phyloP scores from a whole-genome alignment of 2,888 invertebrate genomes.

The Caenorhabditis zanzibari region DNA sequence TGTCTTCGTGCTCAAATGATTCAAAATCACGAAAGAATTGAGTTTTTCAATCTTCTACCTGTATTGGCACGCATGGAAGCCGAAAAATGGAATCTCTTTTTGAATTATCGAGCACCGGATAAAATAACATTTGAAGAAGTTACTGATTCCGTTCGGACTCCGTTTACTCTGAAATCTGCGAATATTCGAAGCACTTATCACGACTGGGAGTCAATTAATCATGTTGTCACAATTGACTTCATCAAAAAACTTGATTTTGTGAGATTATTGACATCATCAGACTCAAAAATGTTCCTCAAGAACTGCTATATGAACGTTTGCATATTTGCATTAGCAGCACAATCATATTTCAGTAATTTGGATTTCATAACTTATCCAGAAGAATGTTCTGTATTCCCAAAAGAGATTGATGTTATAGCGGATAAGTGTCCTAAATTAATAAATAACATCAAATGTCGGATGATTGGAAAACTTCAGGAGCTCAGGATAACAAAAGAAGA shows the following conservation, averaged over 20 bases:
- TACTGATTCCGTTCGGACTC: neutral
- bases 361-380: neutral
- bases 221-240: neutral
- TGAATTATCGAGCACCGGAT: neutral
- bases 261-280: slow-evolving; percentile 5
- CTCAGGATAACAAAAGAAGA: slow-evolving; percentile 4
- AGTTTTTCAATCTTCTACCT: neutral
- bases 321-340: neutral
- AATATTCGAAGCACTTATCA: neutral
- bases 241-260: neutral
- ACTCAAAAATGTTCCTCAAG: slow-evolving; percentile 2
- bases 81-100: neutral
- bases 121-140: neutral
- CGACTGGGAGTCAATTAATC: neutral
- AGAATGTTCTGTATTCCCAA: neutral
- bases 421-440: neutral
- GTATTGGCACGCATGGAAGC: neutral
- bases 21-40: neutral
- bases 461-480: slow-evolving; percentile 1
- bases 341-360: neutral
- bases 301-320: neutral
- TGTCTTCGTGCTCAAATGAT: slow-evolving; percentile 7
- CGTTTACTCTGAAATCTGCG: neutral
- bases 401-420: neutral
- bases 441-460: neutral